A percentile compares a stretch with the other conserved stretches of the same genome.
Evolutionary conservation across 2,888 invertebrate species (phyloP).

Genomic region (Leucophora obtusa): DNA sequence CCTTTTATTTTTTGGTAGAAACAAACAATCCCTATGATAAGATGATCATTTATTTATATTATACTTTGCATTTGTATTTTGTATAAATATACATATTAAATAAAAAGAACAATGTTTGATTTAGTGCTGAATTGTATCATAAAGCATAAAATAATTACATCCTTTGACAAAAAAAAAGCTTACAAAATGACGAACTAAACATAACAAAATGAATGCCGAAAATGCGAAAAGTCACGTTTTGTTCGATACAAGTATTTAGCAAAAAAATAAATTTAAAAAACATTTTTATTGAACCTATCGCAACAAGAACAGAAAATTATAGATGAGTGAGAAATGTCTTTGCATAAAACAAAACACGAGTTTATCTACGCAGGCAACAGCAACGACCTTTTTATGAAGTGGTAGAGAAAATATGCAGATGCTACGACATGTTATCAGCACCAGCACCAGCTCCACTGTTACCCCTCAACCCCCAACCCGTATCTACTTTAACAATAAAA

Average conservation of each 20-base stretch:
- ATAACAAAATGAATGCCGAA: neutral
- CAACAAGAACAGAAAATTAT: neutral
- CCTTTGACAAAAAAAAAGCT: constrained; percentile 24
- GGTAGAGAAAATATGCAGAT: constrained; percentile 8
- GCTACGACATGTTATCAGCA: constrained; percentile 2
- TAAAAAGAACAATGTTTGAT: neutral
- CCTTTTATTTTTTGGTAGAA: too few relatives aligned
- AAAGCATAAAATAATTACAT: constrained; percentile 22
- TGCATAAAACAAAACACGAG: neutral
- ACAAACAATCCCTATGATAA: too few relatives aligned
- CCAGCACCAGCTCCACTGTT: neutral
- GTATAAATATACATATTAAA: neutral
- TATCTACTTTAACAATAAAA: neutral
- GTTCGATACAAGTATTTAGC: constrained; percentile 7
- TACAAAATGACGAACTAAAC: constrained; percentile 8
- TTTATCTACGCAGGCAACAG: constrained; percentile 7
- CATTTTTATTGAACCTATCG: constrained; percentile 24
- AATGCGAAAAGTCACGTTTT: constrained; percentile 56
- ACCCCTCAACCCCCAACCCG: neutral
- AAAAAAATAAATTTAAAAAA: constrained; percentile 19
- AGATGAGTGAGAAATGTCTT: neutral
- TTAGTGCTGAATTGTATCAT: neutral
- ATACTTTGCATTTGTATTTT: neutral
- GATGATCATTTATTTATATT: neutral
- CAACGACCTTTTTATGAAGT: constrained; percentile 18